phyloP scores from a whole-genome alignment of 2,113 vertebrate genomes.

The Myotis yumanensis region DNA sequence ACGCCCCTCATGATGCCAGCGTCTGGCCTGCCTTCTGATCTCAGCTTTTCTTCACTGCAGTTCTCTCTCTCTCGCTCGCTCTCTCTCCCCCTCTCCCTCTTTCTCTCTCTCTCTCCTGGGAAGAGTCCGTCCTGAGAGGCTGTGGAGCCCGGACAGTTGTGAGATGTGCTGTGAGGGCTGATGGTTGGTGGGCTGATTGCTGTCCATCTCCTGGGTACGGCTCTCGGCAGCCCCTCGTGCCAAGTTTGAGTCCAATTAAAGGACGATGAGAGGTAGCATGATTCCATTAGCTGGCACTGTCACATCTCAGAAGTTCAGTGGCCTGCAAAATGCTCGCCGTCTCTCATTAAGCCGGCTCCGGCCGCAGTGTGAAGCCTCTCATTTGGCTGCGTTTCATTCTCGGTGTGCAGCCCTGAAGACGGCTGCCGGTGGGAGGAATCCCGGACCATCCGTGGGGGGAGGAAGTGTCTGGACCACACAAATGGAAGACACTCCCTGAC shows the following conservation, averaged over 20 bases:
- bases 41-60: conserved; percentile 72
- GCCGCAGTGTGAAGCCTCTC: conserved; percentile 61
- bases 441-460: neutral
- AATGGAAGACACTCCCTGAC: neutral
- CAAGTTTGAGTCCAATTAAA: conserved; percentile 82
- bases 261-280: conserved; percentile 30
- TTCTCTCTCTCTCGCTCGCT: conserved; percentile 61
- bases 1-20: conserved; percentile 63
- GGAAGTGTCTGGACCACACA: neutral
- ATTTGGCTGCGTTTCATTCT: conserved; percentile 55
- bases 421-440: neutral
- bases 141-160: conserved; percentile 75
- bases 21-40: conserved; percentile 77
- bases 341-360: conserved; percentile 68
- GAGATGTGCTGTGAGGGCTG: conserved; percentile 65
- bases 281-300: conserved; percentile 70
- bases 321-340: conserved; percentile 55
- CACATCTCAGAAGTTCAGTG: conserved; percentile 71
- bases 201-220: conserved; percentile 69
- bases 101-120: conserved; percentile 65
- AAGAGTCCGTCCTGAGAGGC: conserved; percentile 77
- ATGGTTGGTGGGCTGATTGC: conserved; percentile 71
- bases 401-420: neutral
- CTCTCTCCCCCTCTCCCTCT: conserved; percentile 57
- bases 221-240: conserved; percentile 65